Evolutionary conservation across 2,113 vertebrate species (phyloP).

Genomic region (Pteruthius melanotis): DNA sequence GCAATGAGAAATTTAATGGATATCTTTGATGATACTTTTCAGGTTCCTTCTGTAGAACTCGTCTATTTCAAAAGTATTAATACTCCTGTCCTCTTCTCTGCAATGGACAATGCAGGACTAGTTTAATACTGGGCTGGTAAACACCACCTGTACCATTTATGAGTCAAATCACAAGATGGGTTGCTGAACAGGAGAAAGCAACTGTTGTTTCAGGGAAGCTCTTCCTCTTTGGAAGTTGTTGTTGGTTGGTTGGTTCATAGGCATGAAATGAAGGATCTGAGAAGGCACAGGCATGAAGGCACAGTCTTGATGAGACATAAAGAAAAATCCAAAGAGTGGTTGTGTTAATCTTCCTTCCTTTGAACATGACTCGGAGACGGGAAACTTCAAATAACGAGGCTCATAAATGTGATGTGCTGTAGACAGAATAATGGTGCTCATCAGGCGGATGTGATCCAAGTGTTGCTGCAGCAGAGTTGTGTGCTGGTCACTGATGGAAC

Average conservation of each 20-base stretch:
- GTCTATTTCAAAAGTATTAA: conserved; percentile 22
- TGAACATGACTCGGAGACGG: background rate
- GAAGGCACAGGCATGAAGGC: background rate
- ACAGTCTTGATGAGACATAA: background rate
- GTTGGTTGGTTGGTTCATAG: background rate
- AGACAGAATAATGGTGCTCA: background rate
- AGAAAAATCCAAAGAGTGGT: background rate
- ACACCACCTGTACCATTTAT: conserved; percentile 10
- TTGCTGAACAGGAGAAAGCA: background rate
- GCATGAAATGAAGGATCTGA: background rate
- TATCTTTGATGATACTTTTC: background rate
- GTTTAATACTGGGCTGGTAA: conserved; percentile 43
- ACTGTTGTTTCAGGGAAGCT: background rate
- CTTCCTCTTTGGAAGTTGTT: background rate
- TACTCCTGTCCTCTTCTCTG: background rate
- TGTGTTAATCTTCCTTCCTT: background rate
- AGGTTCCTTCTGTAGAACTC: background rate
- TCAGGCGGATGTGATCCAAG: background rate
- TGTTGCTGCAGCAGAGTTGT: background rate
- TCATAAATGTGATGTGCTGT: background rate
- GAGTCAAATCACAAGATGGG: background rate
- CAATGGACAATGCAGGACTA: conserved; percentile 18
- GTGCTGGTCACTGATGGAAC: background rate
- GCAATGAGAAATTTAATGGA: background rate
- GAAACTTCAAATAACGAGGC: background rate